Conservation (phyloP, 2,797 vertebrate genomes). For the Telmatherina bonti region DNA sequence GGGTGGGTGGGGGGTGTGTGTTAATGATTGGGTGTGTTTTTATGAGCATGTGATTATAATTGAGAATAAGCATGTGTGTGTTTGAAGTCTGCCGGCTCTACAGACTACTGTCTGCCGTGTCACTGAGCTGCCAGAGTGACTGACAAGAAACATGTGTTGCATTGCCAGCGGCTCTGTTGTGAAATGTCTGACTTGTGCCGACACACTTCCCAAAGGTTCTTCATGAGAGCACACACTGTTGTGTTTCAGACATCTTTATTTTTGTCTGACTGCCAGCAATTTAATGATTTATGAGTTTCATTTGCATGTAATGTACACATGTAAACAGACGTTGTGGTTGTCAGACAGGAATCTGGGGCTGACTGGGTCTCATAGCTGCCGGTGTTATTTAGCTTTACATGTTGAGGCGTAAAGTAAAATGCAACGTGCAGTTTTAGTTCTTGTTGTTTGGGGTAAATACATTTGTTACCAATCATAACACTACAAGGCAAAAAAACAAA, state of each 20-base stretch:
- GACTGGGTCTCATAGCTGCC: neutral
- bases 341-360: neutral
- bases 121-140: slow-evolving; percentile 57
- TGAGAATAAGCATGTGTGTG: slow-evolving; percentile 51
- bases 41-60: slow-evolving; percentile 60
- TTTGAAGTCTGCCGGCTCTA: slow-evolving; percentile 60
- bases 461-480: neutral
- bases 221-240: neutral
- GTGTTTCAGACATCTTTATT: slow-evolving; percentile 7
- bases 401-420: neutral
- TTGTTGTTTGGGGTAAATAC: neutral
- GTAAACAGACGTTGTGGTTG: slow-evolving; percentile 5
- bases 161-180: slow-evolving; percentile 9
- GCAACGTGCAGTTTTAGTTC: neutral
- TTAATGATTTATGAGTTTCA: slow-evolving; percentile 18
- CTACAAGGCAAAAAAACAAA: neutral
- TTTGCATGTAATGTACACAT: neutral
- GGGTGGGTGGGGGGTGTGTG: neutral
- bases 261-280: neutral
- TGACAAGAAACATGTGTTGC: slow-evolving; percentile 65
- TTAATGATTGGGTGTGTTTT: slow-evolving; percentile 32
- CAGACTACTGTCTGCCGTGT: slow-evolving; percentile 57
- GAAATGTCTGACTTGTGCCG: slow-evolving; percentile 22
- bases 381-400: neutral
- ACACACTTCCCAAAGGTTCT: slow-evolving; percentile 11